A percentile compares a stretch with the other conserved stretches of the same genome.
These are phyloP conservation scores for Phoeniculus purpureus DNA, from an alignment of 2,797 vertebrate genomes.

Conservation along the genomic window DNA sequence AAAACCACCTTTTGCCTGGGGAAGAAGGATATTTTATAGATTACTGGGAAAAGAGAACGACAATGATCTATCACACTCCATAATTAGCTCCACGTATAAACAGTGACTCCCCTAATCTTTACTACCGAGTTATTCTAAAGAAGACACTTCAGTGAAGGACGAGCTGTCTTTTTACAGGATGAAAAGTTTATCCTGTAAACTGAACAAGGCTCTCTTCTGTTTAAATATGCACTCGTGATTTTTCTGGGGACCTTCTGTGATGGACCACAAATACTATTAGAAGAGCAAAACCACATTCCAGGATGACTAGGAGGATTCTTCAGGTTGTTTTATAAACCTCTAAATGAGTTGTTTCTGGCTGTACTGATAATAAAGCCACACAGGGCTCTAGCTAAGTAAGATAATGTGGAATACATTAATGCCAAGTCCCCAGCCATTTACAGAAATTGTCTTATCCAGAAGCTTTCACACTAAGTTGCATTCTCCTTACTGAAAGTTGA, in stretches of 20 bases:
- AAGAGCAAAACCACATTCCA: neutral
- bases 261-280: neutral
- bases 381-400: conserved; percentile 2
- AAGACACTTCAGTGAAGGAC: neutral
- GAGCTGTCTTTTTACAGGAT: neutral
- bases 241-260: neutral
- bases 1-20: neutral
- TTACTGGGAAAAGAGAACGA: neutral
- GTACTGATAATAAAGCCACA: neutral
- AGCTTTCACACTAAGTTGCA: neutral
- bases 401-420: conserved; percentile 54
- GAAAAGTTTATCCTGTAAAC: neutral
- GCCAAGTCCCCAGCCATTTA: conserved; percentile 57
- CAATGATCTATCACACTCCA: neutral
- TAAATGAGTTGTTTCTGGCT: neutral
- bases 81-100: neutral
- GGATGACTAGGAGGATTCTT: neutral
- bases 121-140: neutral
- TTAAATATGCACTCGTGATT: neutral
- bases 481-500: conserved; percentile 47
- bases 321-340: neutral
- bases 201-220: neutral
- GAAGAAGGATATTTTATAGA: neutral
- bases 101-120: neutral
- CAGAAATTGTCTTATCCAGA: conserved; percentile 53